Evolutionary conservation across 2,797 vertebrate species (phyloP), one percentile per base, ranked within the genome.

Genomic region (Pelochelys cantorii): DNA sequence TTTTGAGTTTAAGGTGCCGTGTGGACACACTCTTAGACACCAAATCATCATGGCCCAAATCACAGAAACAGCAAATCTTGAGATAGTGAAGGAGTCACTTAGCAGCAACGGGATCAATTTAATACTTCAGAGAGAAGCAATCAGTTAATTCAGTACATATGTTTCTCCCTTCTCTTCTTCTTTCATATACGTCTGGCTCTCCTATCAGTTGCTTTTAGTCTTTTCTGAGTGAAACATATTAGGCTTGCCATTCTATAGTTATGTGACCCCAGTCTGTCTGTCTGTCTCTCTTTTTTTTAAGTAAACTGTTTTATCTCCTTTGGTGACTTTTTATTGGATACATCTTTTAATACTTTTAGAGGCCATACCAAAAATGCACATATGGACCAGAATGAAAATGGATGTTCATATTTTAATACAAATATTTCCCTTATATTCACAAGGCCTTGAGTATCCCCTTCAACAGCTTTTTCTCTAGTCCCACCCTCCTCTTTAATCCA

Each of bases 201-300:
- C 80, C 56, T 88, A 81, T 56, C 59, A 60, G 71, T 54, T 68
- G 11, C 53, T 88, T 95, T 56, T 31, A 87, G 62, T 5, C 27
- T 79, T 90, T 86, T 54, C 48, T 75, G 68, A 95, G 81, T 62
- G 42, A 89, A 94, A 83, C 14, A 42, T 18, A 25, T 0, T 1
- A 90, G 34, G 34, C 86, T 96, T 94, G 91, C 85, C 62, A 88
- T 91, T 93, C 71, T 90, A 81, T 2, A 12, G n/a, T 84, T 42
- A 59, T 1, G 17, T 74, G 75, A 88, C 87, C 42, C 42, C 7
- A 8, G 42, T 48, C 42, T 48, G 42, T 42, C 42, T 5, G 42
- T 42, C 42, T 5, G 42, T 48, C 78, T 82, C 3, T 52, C 53
- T 37, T 92, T 75, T 86, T 94, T 85, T 92, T 79, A 90, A 60